Evolutionary conservation across 2,797 vertebrate genomes (phyloP).

Genomic region (Pteronotus mesoamericanus): DNA sequence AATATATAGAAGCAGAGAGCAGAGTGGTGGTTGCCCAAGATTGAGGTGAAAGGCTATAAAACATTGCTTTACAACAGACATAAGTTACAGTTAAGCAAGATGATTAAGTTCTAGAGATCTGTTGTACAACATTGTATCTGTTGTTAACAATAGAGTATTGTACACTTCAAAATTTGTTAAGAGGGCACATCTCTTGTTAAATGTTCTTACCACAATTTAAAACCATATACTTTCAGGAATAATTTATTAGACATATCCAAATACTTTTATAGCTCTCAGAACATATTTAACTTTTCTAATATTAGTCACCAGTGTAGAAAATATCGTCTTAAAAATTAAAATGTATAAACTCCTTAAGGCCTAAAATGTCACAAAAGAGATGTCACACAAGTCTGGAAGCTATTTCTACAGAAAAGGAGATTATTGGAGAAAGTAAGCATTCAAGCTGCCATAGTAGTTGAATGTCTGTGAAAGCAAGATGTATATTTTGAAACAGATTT

Average conservation of each 20-base stretch:
- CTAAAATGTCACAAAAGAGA: slow-evolving; percentile 3
- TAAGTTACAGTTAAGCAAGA: not conserved
- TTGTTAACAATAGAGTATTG: not conserved
- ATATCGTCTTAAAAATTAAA: slow-evolving; percentile 24
- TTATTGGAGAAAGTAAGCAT: not conserved
- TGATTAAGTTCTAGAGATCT: not conserved
- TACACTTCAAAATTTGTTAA: not conserved
- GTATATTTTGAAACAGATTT: not conserved
- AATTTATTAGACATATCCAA: not conserved
- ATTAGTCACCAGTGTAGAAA: not conserved
- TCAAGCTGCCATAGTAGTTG: not conserved
- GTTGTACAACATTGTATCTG: not conserved
- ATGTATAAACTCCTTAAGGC: not conserved
- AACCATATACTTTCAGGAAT: not conserved
- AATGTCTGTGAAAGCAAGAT: slow-evolving; percentile 27
- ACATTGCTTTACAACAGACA: not conserved
- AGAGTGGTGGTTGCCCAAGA: not conserved
- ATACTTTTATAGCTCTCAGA: not conserved
- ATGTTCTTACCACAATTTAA: not conserved
- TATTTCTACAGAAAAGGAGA: not conserved
- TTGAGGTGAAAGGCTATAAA: not conserved
- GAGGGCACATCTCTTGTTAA: not conserved
- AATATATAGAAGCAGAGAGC: not conserved
- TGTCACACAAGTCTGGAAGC: not conserved
- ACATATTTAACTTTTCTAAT: not conserved